Conservation (phyloP, 1,140 invertebrate genomes). For the Micrasema minimum region DNA sequence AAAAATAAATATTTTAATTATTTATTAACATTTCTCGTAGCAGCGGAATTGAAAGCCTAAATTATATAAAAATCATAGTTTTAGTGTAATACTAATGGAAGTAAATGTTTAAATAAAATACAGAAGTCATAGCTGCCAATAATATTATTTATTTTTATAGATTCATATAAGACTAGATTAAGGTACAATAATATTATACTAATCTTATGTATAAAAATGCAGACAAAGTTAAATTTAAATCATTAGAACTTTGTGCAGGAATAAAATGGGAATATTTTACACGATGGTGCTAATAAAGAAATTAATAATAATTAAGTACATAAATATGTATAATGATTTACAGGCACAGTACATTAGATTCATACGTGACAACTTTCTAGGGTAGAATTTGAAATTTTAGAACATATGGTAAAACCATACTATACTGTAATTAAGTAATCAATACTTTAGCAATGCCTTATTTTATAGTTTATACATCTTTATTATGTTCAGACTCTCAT, state of each 20-base stretch:
- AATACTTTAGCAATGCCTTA: no score
- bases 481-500: no score
- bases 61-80: constrained; percentile 9
- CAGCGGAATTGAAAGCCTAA: constrained; percentile 7
- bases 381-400: constrained; percentile 9
- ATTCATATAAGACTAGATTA: constrained; percentile 15
- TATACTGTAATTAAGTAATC: no score
- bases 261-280: constrained; percentile 21
- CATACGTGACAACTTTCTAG: neutral
- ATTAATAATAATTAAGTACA: neutral
- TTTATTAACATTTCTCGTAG: constrained; percentile 12
- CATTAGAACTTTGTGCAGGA: constrained; percentile 12
- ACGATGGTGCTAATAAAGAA: constrained; percentile 31
- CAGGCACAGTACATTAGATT: constrained; percentile 12
- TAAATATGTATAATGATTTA: constrained; percentile 2
- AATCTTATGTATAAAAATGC: neutral
- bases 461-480: no score
- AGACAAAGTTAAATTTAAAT: neutral
- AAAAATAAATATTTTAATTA: neutral
- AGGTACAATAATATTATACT: constrained; percentile 17
- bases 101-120: constrained; percentile 8
- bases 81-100: constrained; percentile 1
- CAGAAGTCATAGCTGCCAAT: constrained; percentile 25
- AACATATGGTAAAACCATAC: neutral
- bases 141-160: constrained; percentile 33